A percentile compares a stretch with the other conserved stretches of the same genome.
Conservation (phyloP, 1,140 invertebrate species). For the Brachionus koreanus region DNA sequence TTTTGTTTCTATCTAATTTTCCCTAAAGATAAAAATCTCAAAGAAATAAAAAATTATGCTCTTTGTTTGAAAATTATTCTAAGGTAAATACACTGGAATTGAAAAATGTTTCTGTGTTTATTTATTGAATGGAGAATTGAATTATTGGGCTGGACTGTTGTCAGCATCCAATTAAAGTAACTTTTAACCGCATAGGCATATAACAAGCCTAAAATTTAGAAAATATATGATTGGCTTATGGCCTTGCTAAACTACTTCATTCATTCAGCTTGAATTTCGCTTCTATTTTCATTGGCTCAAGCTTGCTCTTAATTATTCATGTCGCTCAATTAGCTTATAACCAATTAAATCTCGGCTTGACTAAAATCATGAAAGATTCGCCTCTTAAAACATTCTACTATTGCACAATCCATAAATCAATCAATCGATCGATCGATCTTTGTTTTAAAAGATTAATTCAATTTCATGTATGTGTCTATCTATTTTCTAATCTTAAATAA, state of each 20-base stretch:
- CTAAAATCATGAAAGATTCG: background rate
- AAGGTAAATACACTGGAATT: background rate
- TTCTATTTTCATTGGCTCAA: background rate
- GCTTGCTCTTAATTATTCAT: background rate
- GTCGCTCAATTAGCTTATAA: conserved; percentile 17
- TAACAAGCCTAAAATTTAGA: background rate
- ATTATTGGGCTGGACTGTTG: background rate
- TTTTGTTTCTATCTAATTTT: background rate
- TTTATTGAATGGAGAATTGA: background rate
- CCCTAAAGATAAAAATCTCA: background rate
- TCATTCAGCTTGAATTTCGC: background rate
- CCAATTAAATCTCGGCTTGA: conserved; percentile 19
- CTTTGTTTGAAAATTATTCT: background rate
- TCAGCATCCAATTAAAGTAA: background rate
- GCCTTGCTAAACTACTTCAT: background rate
- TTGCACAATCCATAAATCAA: background rate
- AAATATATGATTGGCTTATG: background rate
- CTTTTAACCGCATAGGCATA: background rate
- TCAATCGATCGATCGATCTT: background rate
- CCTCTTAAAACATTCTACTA: background rate
- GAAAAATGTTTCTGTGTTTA: background rate
- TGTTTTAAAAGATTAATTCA: background rate
- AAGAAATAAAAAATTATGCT: too few relatives aligned
- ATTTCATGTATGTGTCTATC: background rate
- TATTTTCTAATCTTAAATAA: conserved; percentile 14